Evolutionary conservation across 2,797 vertebrate species (phyloP), one percentile per base, ranked within the genome.

Genomic region (Muraenolepis orangiensis): DNA sequence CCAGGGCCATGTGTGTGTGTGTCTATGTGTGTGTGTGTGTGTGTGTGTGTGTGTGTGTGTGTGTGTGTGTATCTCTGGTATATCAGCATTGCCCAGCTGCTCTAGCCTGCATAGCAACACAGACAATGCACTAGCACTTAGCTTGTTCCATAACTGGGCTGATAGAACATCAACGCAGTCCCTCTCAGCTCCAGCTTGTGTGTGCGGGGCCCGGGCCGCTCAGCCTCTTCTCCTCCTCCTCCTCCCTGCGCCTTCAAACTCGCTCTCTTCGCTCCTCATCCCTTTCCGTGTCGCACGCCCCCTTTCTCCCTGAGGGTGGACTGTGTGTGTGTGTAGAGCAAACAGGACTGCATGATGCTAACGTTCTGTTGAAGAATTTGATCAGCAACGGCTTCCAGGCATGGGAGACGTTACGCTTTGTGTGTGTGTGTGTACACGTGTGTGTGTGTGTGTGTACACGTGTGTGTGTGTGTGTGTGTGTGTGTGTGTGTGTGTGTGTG

Each of bases 111-210:
- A 72, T 64, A 78, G 80, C 81, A 81, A 84, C 71, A 80, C 74
- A 86, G 87, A 83, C 79, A 81, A 87, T 86, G 40, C 76, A 86
- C 84, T 75, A 81, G 57, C 90, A 88, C 91, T 87, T 80, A 88
- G 89, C 85, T 87, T 85, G 84, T 83, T 83, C 80, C 76, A 75
- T 84, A 86, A 82, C 72, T 86, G 86, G 78, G 76, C 81, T 85
- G 81, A 84, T 85, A 82, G 81, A 72, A 80, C 89, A 82, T 91
- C 88, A 84, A 84, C 83, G 82, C 81, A 86, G 51, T 57, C 20
- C 7, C 20, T 23, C 23, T 23, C 20, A 8, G n/a, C 51, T 88
- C 84, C 85, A 81, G 76, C 76, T 66, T 86, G 78, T n/a, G n/a
- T n/a, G n/a, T n/a, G n/a, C n/a, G n/a, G n/a, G n/a, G n/a, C n/a